Evolutionary conservation across 92 coral and sea anemone species (phyloP).

Genomic region (Phenganax subtilis): DNA sequence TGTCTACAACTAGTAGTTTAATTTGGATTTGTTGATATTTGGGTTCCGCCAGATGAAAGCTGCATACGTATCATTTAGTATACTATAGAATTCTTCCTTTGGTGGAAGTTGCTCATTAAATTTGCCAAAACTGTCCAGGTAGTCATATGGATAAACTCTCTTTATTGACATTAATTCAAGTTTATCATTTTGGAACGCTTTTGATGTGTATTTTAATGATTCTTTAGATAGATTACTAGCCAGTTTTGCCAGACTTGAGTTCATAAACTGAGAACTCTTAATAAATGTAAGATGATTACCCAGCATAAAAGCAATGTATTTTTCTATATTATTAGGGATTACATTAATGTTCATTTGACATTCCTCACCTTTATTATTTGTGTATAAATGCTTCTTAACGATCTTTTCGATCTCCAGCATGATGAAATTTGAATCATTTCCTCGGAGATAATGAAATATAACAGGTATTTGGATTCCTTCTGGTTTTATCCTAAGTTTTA

Average conservation of each 20-base stretch:
- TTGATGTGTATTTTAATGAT: conserved; percentile 12
- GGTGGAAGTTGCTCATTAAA: conserved; percentile 6
- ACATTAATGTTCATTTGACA: too few species aligned
- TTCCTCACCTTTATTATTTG: conserved; percentile 17
- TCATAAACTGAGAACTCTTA: conserved; percentile 31
- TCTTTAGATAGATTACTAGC: conserved; percentile 8
- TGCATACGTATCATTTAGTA: conserved; percentile 4
- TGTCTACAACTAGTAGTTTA: too few species aligned
- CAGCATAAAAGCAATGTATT: too few species aligned
- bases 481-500: not conserved
- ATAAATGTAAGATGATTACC: conserved; percentile 4
- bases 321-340: too few species aligned
- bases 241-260: conserved; percentile 4
- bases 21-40: too few species aligned
- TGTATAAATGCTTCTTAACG: conserved; percentile 18
- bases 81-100: conserved; percentile 32
- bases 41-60: too few species aligned
- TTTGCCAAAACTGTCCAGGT: conserved; percentile 16
- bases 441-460: conserved; percentile 36
- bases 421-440: conserved; percentile 19
- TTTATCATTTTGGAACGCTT: not conserved
- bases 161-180: conserved; percentile 25
- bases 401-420: conserved; percentile 39
- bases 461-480: conserved; percentile 26
- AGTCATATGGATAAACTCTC: conserved; percentile 43